A percentile compares a stretch with the other conserved stretches of the same genome.
These are phyloP conservation scores for Zaprionus nigranus DNA, from an alignment of 1,140 invertebrate genomes.

Conservation along the genomic window DNA sequence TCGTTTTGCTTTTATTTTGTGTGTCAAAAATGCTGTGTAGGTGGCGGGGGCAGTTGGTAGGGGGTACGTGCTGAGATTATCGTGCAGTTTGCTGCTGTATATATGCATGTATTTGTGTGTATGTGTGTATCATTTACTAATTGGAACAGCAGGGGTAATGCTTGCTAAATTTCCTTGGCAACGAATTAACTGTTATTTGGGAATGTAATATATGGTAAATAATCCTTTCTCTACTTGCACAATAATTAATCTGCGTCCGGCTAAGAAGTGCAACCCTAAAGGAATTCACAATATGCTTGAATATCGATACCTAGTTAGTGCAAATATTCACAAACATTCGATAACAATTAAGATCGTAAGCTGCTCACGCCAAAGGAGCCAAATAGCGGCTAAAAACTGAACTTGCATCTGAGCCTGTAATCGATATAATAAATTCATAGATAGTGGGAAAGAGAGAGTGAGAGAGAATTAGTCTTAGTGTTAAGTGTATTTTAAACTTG, in stretches of 20 bases:
- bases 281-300: not conserved
- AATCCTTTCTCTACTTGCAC: not conserved
- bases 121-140: not conserved
- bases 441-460: too few species aligned
- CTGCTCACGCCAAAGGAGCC: not conserved
- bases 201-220: not conserved
- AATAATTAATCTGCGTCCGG: not conserved
- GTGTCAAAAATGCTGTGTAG: conserved; percentile 59
- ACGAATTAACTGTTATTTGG: not conserved
- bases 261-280: not conserved
- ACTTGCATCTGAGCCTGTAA: too few species aligned
- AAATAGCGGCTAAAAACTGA: too few species aligned
- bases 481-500: not conserved
- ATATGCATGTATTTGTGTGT: too few species aligned
- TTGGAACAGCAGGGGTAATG: not conserved
- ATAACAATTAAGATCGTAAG: not conserved
- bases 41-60: not conserved
- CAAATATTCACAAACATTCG: not conserved
- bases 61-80: not conserved
- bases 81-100: too few species aligned
- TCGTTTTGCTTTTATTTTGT: conserved; percentile 81
- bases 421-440: too few species aligned
- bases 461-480: too few species aligned
- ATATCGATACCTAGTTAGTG: not conserved
- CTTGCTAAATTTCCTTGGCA: not conserved